Evolutionary conservation across 2,113 vertebrate species (phyloP).

Genomic region (Sturnira hondurensis): DNA sequence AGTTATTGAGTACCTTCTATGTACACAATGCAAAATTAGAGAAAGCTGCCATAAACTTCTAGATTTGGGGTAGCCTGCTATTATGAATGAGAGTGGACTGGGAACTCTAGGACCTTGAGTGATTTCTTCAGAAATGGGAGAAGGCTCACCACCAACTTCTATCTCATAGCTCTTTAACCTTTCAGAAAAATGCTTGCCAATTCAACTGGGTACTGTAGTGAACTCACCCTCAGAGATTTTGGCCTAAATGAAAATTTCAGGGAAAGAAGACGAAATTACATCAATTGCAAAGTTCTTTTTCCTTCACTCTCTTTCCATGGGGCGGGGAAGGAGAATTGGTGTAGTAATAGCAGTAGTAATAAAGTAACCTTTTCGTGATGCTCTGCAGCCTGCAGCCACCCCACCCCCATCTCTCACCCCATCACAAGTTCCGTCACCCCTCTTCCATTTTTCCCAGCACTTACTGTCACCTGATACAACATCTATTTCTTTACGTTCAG

Average conservation of each 20-base stretch:
- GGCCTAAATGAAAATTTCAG: neutral
- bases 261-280: neutral
- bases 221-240: neutral
- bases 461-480: neutral
- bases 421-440: neutral
- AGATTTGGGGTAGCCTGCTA: neutral
- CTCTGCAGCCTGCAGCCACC: neutral
- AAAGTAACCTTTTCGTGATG: neutral
- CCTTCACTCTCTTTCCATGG: neutral
- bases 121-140: neutral
- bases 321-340: neutral
- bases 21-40: neutral
- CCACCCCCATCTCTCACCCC: fast-evolving
- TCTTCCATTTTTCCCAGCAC: neutral
- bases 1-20: neutral
- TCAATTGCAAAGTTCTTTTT: neutral
- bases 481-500: neutral
- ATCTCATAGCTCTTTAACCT: neutral
- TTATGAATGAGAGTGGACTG: neutral
- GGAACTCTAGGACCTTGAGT: neutral
- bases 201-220: neutral
- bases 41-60: neutral
- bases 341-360: neutral
- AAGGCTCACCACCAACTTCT: neutral
- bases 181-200: neutral